These are phyloP conservation scores for Agonopterix subpropinquella DNA, from an alignment of 2,888 invertebrate species.

Conservation along the genomic window DNA sequence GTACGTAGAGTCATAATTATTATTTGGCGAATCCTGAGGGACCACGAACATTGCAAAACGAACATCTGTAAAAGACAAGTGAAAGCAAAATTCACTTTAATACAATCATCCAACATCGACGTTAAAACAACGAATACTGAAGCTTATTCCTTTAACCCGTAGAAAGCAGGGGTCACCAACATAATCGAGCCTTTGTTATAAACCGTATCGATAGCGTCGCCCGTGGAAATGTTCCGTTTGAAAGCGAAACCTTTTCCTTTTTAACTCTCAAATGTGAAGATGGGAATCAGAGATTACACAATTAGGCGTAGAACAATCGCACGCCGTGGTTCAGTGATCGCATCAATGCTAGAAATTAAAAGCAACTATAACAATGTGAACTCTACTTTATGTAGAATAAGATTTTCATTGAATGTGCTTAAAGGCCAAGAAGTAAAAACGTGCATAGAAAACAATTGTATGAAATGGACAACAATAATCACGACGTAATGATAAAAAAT, in stretches of 20 bases:
- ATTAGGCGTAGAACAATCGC: slow-evolving; percentile 26
- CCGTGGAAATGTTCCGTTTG: slow-evolving; percentile 34
- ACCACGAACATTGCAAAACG: too few species aligned
- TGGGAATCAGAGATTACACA: slow-evolving; percentile 27
- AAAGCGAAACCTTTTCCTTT: slow-evolving; percentile 36
- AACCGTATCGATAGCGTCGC: slow-evolving; percentile 34
- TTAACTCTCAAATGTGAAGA: slow-evolving; percentile 27
- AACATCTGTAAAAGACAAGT: too few species aligned
- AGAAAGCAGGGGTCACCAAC: slow-evolving; percentile 46
- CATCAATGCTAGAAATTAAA: slow-evolving; percentile 1
- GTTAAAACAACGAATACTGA: slow-evolving; percentile 21
- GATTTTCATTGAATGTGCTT: too few species aligned
- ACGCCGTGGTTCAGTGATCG: slow-evolving; percentile 12
- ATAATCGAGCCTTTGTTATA: slow-evolving; percentile 42
- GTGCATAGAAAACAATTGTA: too few species aligned
- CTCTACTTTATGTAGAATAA: too few species aligned
- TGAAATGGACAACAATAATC: too few species aligned
- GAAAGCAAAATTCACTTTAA: too few species aligned
- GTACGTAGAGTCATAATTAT: too few species aligned
- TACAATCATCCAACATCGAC: neutral
- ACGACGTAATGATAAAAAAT: too few species aligned
- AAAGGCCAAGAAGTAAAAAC: too few species aligned
- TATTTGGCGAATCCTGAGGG: too few species aligned
- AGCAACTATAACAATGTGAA: neutral
- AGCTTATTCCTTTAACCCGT: slow-evolving; percentile 33